phyloP scores from a whole-genome alignment of 1,140 invertebrate genomes.

The Drosophila ercepeae region DNA sequence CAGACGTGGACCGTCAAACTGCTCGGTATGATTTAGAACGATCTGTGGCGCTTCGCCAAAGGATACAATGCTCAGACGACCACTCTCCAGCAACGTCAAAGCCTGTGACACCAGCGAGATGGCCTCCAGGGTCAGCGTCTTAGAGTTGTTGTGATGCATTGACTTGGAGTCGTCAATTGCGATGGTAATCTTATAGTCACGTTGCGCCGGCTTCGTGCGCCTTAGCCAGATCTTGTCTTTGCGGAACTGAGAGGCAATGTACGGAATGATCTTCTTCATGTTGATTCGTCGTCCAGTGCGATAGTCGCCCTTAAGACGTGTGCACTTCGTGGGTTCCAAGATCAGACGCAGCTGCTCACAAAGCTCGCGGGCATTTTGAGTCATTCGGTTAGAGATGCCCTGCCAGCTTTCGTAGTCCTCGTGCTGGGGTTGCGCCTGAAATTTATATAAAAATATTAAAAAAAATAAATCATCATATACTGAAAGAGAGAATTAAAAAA shows the following conservation, averaged over 20 bases:
- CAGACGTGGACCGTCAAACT: conserved; percentile 93
- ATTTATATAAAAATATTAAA: background rate
- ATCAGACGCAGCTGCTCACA: conserved; percentile 97
- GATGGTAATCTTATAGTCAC: conserved; percentile 98
- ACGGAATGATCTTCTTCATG: conserved; percentile 99
- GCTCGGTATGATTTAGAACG: conserved; percentile 93
- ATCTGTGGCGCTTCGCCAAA: conserved; percentile 95
- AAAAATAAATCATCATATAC: background rate
- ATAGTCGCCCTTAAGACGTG: conserved; percentile 96
- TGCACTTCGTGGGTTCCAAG: conserved; percentile 96
- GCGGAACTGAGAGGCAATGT: conserved; percentile 99
- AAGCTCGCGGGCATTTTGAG: conserved; percentile 90
- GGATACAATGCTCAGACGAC: conserved; percentile 94
- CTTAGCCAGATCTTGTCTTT: conserved; percentile 99
- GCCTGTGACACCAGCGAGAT: conserved; percentile 95
- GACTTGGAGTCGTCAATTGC: conserved; percentile 99
- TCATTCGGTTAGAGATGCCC: conserved; percentile 77
- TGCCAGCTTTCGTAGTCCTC: conserved; percentile 82
- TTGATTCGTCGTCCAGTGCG: conserved; percentile 98
- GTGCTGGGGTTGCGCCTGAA: conserved; percentile 58
- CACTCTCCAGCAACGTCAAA: conserved; percentile 95
- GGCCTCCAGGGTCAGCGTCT: conserved; percentile 97
- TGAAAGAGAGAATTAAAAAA: background rate
- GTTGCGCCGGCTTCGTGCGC: conserved; percentile 96
- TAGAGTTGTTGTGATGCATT: conserved; percentile 95